Percentiles rank a stretch among this genome's conserved stretches.
These are phyloP conservation scores for Uromys caudimaculatus DNA, from an alignment of 2,797 vertebrate genomes.

Conservation along the genomic window DNA sequence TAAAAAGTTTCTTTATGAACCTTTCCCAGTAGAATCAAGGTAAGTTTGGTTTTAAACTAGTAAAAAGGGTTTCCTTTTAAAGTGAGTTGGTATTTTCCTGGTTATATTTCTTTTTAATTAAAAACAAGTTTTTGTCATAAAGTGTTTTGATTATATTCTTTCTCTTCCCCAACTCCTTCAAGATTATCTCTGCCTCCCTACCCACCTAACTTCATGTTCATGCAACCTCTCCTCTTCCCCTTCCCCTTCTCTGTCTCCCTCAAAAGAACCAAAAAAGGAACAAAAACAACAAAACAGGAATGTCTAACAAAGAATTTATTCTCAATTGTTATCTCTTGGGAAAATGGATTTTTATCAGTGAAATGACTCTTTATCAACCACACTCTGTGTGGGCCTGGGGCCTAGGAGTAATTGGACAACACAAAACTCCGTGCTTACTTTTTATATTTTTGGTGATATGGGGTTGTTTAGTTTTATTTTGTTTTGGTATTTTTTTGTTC, in stretches of 20 bases:
- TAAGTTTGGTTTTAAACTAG: slow-evolving; percentile 80
- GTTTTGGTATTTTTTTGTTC: neutral
- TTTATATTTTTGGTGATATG: neutral
- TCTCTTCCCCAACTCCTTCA: neutral
- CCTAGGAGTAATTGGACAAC: neutral
- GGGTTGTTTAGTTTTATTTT: neutral
- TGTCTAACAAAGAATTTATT: neutral
- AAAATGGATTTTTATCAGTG: neutral
- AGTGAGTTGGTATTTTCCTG: slow-evolving; percentile 24
- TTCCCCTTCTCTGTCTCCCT: neutral
- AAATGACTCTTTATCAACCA: neutral
- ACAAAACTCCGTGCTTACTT: neutral
- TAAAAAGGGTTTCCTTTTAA: slow-evolving; percentile 44
- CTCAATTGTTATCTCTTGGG: neutral
- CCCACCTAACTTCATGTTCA: neutral
- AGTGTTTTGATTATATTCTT: neutral
- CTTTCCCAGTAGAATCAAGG: slow-evolving; percentile 99
- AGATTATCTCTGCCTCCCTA: neutral
- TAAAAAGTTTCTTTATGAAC: slow-evolving; percentile 99
- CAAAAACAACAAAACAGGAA: neutral
- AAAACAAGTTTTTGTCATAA: neutral
- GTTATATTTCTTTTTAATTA: neutral
- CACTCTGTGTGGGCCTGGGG: no score
- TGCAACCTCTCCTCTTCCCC: neutral
- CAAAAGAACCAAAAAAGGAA: neutral